Evolutionary conservation across 2,797 vertebrate species (phyloP), one percentile per base, ranked within the genome.

Genomic region (Crenuchus spilurus): DNA sequence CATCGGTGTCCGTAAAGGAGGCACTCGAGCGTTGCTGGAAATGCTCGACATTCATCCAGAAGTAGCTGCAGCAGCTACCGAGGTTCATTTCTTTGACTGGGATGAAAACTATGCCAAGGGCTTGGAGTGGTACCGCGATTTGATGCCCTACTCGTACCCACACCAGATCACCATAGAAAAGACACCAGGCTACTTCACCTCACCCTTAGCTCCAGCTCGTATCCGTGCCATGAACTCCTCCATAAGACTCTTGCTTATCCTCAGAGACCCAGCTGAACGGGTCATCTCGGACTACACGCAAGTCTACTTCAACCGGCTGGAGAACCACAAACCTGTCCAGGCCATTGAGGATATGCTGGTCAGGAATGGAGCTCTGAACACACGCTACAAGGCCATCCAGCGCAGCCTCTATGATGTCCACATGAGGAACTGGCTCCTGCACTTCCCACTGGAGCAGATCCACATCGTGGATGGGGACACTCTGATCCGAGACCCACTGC

Each of bases 1-100:
- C 65, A 95, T 97, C 4, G 96, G 95, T 28, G 96, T 97, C 26
- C 94, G 95, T 13, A 97, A 97, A 85, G 96, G 96, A 41, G 96
- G 96, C 28, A 97, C 96, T 0, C 90, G 96, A 39, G 96, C 96
- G 0, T 87, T 97, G 80, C 83, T 97, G 75, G 96, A 97, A 85
- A 97, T 97, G 96, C 83, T 97, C 44, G 95, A 96, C 87, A 96
- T 97, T 66, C 96, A 97, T 84, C 94, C 95, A 0, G 94, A 96
- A 82, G 94, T 97, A 6, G 95, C 95, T 5, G 95, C 93, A 1
- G 96, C 96, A 1, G 94, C 95, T 81, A 97, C 95, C 0, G 96
- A 97, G 90, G 95, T 97, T 75, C 96, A 97, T 84, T 97, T 96
- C 88, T 97, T 97, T 72, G 96, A 97, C 86, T 97, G 95, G 96